Percentiles rank a stretch among this genome's conserved stretches.
phyloP scores from a whole-genome alignment of 2,888 invertebrate genomes.

The Pimpla rufipes region DNA sequence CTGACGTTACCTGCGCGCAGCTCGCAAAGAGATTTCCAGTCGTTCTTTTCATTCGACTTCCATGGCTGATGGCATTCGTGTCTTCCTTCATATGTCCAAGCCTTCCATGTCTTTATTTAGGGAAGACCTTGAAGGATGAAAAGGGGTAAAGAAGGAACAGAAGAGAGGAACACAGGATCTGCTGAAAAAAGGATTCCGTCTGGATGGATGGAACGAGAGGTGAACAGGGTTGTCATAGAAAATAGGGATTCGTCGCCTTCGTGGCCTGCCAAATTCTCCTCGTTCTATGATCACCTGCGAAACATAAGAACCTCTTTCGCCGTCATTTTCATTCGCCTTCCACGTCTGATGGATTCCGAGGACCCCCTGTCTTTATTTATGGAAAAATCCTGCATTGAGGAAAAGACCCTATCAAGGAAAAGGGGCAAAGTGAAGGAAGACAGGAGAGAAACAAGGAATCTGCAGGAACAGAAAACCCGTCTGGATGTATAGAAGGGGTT shows the following conservation, averaged over 20 bases:
- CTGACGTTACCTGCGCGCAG: slow-evolving; percentile 48
- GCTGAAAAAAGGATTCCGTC: no score
- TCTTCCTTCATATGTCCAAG: no score
- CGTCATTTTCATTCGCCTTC: background rate
- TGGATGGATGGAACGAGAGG: no score
- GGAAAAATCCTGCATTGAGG: no score
- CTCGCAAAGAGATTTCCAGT: background rate
- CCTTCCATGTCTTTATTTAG: no score
- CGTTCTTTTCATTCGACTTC: background rate
- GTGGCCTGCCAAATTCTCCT: slow-evolving; percentile 17
- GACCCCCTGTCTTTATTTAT: background rate
- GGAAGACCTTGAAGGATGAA: no score
- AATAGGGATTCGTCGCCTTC: background rate
- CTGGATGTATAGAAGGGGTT: background rate
- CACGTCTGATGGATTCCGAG: background rate
- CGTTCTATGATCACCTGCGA: slow-evolving; percentile 40
- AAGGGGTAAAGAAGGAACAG: no score
- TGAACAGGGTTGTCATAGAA: slow-evolving; percentile 18
- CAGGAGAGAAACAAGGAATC: no score
- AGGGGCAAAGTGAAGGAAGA: no score
- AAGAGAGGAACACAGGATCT: no score
- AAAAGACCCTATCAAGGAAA: no score
- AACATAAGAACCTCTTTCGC: background rate
- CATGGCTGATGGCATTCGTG: background rate
- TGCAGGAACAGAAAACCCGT: no score